Base-by-base conservation (phyloP, 1,140 invertebrate genomes). In the Leptinotarsa defecta region DNA sequence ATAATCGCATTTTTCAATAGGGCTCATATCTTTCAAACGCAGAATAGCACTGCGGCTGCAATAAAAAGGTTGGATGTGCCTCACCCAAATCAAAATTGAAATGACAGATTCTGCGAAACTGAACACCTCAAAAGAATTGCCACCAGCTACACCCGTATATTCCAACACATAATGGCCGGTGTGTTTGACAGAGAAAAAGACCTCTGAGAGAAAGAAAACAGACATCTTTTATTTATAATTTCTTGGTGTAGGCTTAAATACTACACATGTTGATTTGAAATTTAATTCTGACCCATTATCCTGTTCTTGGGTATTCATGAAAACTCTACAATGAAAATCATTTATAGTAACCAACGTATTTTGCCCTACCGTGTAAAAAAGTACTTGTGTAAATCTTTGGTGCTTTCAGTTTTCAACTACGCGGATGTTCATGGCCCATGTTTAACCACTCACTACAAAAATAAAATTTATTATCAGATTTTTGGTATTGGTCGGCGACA, bases 241-340 rank as follows among this genome's bases (percentile, higher is more conserved):
- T 27, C 43, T 43, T 63, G 68, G 52, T 71, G 68, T 63, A 68
- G 73, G 27, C 68, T 75, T 75, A 75, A 75, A 75, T 70, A 70
- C 68, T 75, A 75, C 74, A 75, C 70, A 75, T 75, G 74, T 75
- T 65, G 74, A 71, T 75, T 71, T 71, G 74, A 71, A 75, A 75
- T 65, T 75, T 75, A 71, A 75, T 75, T 71, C 74, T 68, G 64
- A 71, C 62, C 61, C 74, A 72, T 75, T 75, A 63, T 72, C 48
- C 27, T 71, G 48, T 48, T 64, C 64, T 57, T 71, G 61, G 69
- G 71, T 71, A 71, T 74, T 68, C 69, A 74, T 71, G 69, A 62
- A 27, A 61, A 34, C 34, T 34, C 8, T 3, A 8, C 34, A 43
- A 8, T 11, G 8, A 11, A 43, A 43, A 43, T 43, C 1, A 43